Evolutionary conservation across 2,797 vertebrate genomes (phyloP).

Genomic region (Sebastes minor): DNA sequence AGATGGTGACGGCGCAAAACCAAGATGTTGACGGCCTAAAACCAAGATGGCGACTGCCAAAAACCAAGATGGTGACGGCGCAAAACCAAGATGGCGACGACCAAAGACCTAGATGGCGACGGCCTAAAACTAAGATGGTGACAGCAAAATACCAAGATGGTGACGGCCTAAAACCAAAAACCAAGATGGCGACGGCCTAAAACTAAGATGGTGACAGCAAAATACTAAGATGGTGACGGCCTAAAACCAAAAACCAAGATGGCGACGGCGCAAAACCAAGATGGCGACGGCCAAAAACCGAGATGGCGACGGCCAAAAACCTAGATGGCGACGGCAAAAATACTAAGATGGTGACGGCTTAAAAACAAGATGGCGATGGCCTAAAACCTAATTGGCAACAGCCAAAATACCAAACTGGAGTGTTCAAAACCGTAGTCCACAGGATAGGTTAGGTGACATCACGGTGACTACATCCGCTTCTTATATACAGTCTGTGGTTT

Average conservation of each 20-base stretch:
- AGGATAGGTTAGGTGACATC: too few species aligned
- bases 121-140: rapidly evolving
- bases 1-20: rapidly evolving
- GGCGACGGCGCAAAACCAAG: too few species aligned
- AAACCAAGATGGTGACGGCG: rapidly evolving
- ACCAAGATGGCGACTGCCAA: rapidly evolving
- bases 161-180: too few species aligned
- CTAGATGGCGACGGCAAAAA: rapidly evolving
- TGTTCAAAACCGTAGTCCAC: too few species aligned
- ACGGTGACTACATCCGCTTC: too few species aligned
- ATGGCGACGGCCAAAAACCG: rapidly evolving
- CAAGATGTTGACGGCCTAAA: rapidly evolving
- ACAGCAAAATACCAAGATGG: rapidly evolving
- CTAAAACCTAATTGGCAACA: too few species aligned
- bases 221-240: rapidly evolving
- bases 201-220: rapidly evolving
- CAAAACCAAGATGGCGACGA: rapidly evolving
- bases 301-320: rapidly evolving
- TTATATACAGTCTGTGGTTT: too few species aligned
- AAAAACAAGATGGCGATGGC: too few species aligned
- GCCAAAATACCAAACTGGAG: too few species aligned
- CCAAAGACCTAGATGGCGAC: rapidly evolving
- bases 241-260: too few species aligned
- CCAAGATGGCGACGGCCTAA: rapidly evolving
- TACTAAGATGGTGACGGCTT: too few species aligned